A percentile compares a stretch with the other conserved stretches of the same genome.
These are phyloP conservation scores for Cranoglanis bouderius DNA, from an alignment of 2,113 vertebrate species.

Conservation along the genomic window DNA sequence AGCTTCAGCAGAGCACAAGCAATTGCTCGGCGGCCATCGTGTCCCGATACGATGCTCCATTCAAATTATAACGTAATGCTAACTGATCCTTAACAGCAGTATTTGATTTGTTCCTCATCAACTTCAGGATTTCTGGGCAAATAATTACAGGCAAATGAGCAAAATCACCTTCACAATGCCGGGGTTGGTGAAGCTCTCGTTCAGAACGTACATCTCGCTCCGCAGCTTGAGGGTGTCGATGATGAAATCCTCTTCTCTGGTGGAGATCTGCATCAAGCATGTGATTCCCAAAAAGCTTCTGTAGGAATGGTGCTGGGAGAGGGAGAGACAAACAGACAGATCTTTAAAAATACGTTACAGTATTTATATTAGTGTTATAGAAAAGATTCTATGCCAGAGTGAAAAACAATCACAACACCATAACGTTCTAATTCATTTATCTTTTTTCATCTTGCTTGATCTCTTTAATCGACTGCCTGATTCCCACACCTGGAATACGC, in stretches of 20 bases:
- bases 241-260: conserved; percentile 91
- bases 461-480: too few relatives aligned
- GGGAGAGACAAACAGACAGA: neutral
- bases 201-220: conserved; percentile 87
- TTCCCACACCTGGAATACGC: too few relatives aligned
- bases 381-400: too few relatives aligned
- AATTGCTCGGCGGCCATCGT: neutral
- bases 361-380: too few relatives aligned
- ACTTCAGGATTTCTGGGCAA: neutral
- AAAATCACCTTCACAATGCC: conserved; percentile 86
- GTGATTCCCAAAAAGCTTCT: conserved; percentile 93
- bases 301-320: conserved; percentile 91
- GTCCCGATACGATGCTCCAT: neutral
- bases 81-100: neutral
- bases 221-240: conserved; percentile 89
- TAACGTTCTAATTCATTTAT: neutral
- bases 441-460: neutral
- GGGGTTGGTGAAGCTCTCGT: conserved; percentile 91
- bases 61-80: neutral
- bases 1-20: neutral
- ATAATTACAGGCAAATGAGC: neutral
- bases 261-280: conserved; percentile 95
- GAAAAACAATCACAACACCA: too few relatives aligned
- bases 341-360: too few relatives aligned
- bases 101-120: neutral